Evolutionary conservation across 2,113 vertebrate species (phyloP), one percentile per base, ranked within the genome.

Genomic region (Nothocercus julius): DNA sequence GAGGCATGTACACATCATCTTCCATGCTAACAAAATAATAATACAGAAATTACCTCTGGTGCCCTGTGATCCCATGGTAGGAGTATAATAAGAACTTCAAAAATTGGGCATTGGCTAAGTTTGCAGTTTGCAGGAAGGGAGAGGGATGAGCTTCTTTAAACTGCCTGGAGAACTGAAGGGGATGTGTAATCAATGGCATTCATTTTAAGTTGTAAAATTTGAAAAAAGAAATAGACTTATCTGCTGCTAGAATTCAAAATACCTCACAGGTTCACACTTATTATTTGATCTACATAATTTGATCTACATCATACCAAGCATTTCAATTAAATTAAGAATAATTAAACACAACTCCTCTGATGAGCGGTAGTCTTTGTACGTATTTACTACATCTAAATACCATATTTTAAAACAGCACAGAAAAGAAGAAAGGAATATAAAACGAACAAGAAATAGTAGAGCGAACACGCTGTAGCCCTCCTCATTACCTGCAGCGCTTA

Each of bases 281-380:
- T 91, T 88, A 81, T 87, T 81, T 87, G 63, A 85, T 76, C 63
- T 56, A 4, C 28, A 11, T 77, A 94, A 91, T 77, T 75, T 49
- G 49, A 49, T 49, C 49, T 49, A 49, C 49, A 49, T 22, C 49
- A 61, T 59, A 38, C 40, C 30, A 24, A 85, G 62, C 13, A 68
- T 83, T 81, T 91, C 20, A 83, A 58, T 94, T 92, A 86, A 88
- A 83, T 19, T 32, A 28, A 70, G 47, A 77, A 68, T 68, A 88
- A 75, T 89, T 77, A 83, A 84, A 44, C 13, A 36, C 3, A 16
- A n/a, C 63, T 63, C 73, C 16, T 25, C 44, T 69, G 72, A 72
- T 79, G 62, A 85, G 30, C 13, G 80, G 8, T 11, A 66, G 68
- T 32, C 14, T 40, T 80, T 69, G 24, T 28, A 49, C 12, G 5